These are phyloP conservation scores for Coturnix japonica DNA, from an alignment of 2,113 vertebrate genomes.

Conservation along the genomic window DNA sequence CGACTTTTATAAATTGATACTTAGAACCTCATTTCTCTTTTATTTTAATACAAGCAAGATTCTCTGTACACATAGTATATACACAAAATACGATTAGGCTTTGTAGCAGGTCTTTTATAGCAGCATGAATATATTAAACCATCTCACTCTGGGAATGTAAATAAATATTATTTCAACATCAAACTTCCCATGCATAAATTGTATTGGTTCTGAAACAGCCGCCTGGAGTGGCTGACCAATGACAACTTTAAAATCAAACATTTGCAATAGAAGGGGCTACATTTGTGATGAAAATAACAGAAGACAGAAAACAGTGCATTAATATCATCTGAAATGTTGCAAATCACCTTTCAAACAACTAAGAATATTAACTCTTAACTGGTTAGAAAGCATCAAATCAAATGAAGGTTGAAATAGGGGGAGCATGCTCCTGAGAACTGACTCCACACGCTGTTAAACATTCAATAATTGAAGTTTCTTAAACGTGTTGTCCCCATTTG, in stretches of 20 bases:
- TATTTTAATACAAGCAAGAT: constrained; percentile 69
- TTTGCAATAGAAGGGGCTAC: constrained; percentile 49
- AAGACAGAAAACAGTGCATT: constrained; percentile 48
- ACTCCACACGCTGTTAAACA: background rate
- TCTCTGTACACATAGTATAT: constrained; percentile 69
- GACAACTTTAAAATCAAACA: constrained; percentile 45
- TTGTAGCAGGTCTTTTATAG: constrained; percentile 63
- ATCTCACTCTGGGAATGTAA: constrained; percentile 67
- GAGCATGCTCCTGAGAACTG: constrained; percentile 34
- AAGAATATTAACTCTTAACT: constrained; percentile 19
- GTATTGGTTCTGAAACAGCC: constrained; percentile 58
- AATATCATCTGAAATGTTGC: constrained; percentile 41
- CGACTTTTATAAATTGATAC: constrained; percentile 62
- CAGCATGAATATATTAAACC: constrained; percentile 63
- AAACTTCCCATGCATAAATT: constrained; percentile 64
- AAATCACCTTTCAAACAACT: constrained; percentile 43
- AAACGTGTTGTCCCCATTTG: background rate
- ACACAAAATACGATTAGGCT: constrained; percentile 68
- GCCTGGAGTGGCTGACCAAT: constrained; percentile 47
- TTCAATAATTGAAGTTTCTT: background rate
- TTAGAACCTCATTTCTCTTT: constrained; percentile 63
- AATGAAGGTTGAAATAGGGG: background rate
- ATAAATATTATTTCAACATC: constrained; percentile 66
- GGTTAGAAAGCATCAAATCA: constrained; percentile 39
- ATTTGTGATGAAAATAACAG: constrained; percentile 40